Conservation (phyloP, 2,797 vertebrate genomes). For the Trichosurus vulpecula region DNA sequence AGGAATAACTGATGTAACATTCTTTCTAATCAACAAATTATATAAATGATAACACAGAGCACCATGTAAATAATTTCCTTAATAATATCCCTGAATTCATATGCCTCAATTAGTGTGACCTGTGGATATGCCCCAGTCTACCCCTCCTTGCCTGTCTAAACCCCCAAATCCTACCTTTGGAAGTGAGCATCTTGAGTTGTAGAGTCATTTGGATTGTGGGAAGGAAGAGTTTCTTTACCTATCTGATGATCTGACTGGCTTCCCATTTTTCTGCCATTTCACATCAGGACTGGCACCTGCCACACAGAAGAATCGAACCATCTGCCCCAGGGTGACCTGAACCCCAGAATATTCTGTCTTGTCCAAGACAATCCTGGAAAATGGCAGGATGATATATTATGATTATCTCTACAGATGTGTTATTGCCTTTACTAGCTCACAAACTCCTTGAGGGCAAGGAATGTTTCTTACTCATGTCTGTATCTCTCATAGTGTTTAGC, state of each 20-base stretch:
- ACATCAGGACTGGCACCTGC: constrained; percentile 63
- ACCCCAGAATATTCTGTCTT: constrained; percentile 82
- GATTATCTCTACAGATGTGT: background rate
- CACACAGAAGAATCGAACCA: constrained; percentile 81
- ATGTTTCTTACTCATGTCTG: background rate
- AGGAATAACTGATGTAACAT: background rate
- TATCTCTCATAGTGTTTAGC: background rate
- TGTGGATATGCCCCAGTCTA: background rate
- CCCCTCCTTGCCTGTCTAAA: background rate
- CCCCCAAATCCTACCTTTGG: background rate
- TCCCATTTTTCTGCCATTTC: constrained; percentile 84
- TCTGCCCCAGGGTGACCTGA: constrained; percentile 85
- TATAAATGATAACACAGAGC: background rate
- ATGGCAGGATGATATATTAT: background rate
- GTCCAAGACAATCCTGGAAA: constrained; percentile 88
- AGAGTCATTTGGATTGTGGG: background rate
- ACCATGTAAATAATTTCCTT: background rate
- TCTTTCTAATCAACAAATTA: background rate
- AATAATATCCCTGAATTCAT: background rate
- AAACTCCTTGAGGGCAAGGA: background rate
- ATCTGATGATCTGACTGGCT: constrained; percentile 69
- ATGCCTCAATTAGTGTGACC: background rate
- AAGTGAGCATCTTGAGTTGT: background rate
- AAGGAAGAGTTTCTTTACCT: constrained; percentile 67
- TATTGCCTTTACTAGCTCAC: background rate